Conservation (phyloP, 2,113 vertebrate species). For the Pagrus major region DNA sequence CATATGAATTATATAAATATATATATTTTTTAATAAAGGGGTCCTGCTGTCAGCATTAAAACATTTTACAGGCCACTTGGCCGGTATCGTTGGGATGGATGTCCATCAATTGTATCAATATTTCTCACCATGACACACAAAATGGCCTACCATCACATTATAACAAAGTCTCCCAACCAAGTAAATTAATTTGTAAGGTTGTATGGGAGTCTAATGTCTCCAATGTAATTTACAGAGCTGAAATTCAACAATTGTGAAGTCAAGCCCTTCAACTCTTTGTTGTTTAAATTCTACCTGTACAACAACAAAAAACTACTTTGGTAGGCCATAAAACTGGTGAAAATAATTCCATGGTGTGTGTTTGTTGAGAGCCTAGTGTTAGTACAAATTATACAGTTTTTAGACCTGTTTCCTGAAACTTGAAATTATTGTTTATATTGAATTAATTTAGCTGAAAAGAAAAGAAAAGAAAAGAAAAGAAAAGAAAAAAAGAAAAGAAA, state of each 20-base stretch:
- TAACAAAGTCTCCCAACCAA: not conserved
- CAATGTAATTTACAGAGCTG: not conserved
- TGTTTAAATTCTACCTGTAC: not conserved
- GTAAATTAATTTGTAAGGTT: not conserved
- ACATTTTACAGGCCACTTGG: not conserved
- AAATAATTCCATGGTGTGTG: not conserved
- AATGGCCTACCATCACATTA: conserved; percentile 7
- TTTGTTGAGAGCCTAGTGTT: not conserved
- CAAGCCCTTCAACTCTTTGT: not conserved
- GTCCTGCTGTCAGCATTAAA: not conserved
- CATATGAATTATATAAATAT: not conserved
- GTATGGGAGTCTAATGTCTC: not conserved
- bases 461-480: not conserved
- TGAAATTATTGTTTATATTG: not conserved
- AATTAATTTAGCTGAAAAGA: not conserved
- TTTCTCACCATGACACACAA: not conserved
- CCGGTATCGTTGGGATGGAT: not conserved
- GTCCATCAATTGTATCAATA: not conserved
- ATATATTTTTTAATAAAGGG: not conserved
- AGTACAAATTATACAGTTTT: not conserved
- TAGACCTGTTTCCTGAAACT: not conserved
- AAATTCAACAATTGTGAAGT: not conserved
- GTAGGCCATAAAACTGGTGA: not conserved
- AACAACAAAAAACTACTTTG: not conserved
- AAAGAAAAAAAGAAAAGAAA: not conserved